Base-by-base conservation (phyloP, 1,140 invertebrate species). In the Frieseomelitta varia region DNA sequence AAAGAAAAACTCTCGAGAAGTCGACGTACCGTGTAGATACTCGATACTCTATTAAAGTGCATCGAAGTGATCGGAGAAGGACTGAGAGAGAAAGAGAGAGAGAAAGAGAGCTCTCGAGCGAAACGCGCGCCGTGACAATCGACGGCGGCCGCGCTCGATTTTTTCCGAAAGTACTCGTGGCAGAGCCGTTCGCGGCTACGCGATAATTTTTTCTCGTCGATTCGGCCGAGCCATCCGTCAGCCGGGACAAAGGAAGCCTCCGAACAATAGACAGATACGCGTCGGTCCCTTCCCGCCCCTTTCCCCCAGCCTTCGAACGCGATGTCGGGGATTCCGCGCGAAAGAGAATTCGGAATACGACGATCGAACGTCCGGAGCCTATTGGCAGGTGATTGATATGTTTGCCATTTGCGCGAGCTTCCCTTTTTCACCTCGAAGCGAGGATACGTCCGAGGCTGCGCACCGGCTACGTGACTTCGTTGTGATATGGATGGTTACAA, bases 401-500 rank as follows among this genome's bases (percentile, higher is more conserved):
- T 89, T 91, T 81, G 74, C 79, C 78, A 39, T 90, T 83, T 85
- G 88, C 74, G 86, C 58, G 58, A 61, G 75, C 79, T 79, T 85
- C 61, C 81, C 74, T 89, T 88, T 88, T 79, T 88, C 81, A n/a
- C 74, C 65, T 67, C 74, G 27, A 24, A 58, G 68, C 47, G 81
- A 58, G 79, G 69, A 85, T 86, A 75, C 87, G 85, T 90, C 84
- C 76, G 74, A 80, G 85, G 80, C 78, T 61, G 69, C 53, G 82
- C 63, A 85, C 55, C 55, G 55, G 79, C 68, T 75, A 79, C 86
- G 87, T 86, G 90, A 91, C 75, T 79, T 78, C 79, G 80, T 71
- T 89, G 89, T 93, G 93, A 93, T 91, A 95, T 95, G 94, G 94
- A 94, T 88, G 93, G 92, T 84, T 95, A 94, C 90, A 94, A 94